Conservation (phyloP, 2,888 invertebrate species). For the Drosophila histrio region DNA sequence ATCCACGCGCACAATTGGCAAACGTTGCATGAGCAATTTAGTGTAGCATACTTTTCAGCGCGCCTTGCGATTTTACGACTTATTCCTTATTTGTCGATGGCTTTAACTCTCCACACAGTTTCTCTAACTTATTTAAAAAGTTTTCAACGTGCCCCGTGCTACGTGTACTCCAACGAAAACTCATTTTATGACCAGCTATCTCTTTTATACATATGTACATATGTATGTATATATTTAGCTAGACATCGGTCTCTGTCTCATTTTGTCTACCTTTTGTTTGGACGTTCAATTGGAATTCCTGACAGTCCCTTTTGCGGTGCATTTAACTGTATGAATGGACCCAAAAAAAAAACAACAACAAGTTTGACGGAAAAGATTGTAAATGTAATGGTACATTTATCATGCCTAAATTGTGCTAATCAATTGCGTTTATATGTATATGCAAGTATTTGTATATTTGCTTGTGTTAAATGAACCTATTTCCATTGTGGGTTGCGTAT, state of each 20-base stretch:
- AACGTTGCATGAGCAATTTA: conserved; percentile 45
- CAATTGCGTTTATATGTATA: conserved; percentile 48
- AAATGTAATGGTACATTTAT: conserved; percentile 54
- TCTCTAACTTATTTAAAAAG: conserved; percentile 66
- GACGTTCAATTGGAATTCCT: conserved; percentile 5
- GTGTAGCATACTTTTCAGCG: conserved; percentile 43
- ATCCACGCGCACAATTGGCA: conserved; percentile 36
- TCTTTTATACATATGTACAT: not conserved
- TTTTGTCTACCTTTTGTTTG: not conserved
- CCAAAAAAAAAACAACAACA: too few species aligned
- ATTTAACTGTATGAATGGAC: conserved; percentile 41
- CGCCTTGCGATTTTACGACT: conserved; percentile 51
- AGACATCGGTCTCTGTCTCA: not conserved
- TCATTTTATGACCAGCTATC: conserved; percentile 40
- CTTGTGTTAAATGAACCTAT: not conserved
- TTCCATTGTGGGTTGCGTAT: not conserved
- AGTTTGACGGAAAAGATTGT: conserved; percentile 19
- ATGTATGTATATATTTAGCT: too few species aligned
- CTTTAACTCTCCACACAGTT: conserved; percentile 18
- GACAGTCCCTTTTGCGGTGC: conserved; percentile 25
- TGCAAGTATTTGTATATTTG: not conserved
- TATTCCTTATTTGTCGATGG: conserved; percentile 10
- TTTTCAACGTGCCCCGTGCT: conserved; percentile 57
- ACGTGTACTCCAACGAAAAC: conserved; percentile 42
- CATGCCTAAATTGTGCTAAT: conserved; percentile 62